Percentiles rank a stretch among this genome's conserved stretches.
Evolutionary conservation across 1,140 invertebrate species (phyloP).

Genomic region (Halyomorpha halys): DNA sequence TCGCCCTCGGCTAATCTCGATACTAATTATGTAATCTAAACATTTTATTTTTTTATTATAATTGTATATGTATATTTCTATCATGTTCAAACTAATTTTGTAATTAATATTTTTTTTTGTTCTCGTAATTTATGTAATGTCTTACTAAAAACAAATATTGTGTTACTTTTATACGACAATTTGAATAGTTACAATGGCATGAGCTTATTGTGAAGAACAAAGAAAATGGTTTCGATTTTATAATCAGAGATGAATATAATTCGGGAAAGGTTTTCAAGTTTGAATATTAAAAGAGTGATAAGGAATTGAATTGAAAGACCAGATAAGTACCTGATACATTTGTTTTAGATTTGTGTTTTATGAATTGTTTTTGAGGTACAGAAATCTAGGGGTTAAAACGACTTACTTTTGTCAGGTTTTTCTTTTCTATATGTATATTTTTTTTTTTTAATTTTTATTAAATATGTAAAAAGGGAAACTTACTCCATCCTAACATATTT

Average conservation of each 20-base stretch:
- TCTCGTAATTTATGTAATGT: not conserved
- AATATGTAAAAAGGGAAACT: not conserved
- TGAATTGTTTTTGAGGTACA: conserved; percentile 7
- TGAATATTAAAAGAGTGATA: not conserved
- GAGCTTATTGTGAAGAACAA: not conserved
- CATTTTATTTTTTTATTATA: conserved; percentile 10
- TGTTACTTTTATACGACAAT: not conserved
- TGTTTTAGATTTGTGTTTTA: conserved; percentile 7
- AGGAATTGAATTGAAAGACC: conserved; percentile 21
- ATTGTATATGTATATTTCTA: not conserved
- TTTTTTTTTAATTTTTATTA: not conserved
- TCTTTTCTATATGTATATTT: not conserved
- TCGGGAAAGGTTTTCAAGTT: not conserved
- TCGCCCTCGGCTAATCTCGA: not conserved
- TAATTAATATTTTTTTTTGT: not conserved
- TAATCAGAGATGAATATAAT: no score
- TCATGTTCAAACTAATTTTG: not conserved
- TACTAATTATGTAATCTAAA: conserved; percentile 7
- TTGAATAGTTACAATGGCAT: not conserved
- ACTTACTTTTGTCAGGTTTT: not conserved
- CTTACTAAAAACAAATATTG: not conserved
- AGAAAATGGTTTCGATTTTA: not conserved
- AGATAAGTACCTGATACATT: conserved; percentile 22
- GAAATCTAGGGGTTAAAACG: not conserved
- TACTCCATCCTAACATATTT: not conserved